phyloP scores from a whole-genome alignment of 2,888 invertebrate species.

The Leucania comma region DNA sequence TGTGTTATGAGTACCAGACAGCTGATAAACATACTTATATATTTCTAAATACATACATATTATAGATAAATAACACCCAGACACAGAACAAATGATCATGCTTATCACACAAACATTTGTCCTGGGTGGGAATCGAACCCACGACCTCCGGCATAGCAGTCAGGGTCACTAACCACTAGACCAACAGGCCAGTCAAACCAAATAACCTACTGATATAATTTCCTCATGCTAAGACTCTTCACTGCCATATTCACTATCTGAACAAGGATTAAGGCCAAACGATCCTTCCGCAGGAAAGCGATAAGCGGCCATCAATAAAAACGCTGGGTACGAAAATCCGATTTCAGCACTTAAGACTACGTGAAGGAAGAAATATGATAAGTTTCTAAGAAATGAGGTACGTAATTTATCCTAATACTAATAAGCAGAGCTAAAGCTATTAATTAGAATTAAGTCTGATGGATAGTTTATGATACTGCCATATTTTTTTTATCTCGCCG shows the following conservation, averaged over 20 bases:
- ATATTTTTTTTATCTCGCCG: too few relatives aligned
- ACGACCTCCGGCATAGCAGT: too few relatives aligned
- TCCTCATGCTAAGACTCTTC: background rate
- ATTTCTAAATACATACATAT: too few relatives aligned
- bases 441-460: background rate
- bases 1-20: too few relatives aligned
- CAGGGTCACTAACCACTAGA: too few relatives aligned
- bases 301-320: conserved; percentile 2
- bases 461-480: background rate
- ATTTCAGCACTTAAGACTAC: background rate
- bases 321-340: conserved; percentile 1
- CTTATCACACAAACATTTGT: too few relatives aligned
- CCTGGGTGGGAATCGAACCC: too few relatives aligned
- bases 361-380: background rate
- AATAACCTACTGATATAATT: background rate
- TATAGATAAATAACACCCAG: too few relatives aligned
- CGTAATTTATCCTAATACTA: background rate
- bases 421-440: background rate
- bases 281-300: background rate
- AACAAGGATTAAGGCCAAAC: conserved; percentile 11
- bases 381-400: conserved; percentile 1
- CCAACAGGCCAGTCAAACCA: too few relatives aligned
- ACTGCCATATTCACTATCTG: background rate
- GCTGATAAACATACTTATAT: too few relatives aligned
- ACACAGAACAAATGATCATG: too few relatives aligned